Conservation (phyloP, 2,888 invertebrate species). For the Mesorhabditis sp. region DNA sequence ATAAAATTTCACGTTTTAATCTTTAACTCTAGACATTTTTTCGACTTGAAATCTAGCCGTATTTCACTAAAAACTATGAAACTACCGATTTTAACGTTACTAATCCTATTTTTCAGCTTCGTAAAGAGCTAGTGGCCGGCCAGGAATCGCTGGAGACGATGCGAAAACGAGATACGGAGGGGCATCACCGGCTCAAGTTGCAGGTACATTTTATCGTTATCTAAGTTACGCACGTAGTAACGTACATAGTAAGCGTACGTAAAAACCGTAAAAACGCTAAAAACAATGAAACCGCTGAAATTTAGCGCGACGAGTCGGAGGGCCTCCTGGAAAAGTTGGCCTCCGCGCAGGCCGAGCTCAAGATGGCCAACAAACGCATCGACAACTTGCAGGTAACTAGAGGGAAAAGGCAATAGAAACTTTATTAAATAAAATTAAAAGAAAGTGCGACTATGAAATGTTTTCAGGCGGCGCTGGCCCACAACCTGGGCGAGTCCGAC, state of each 20-base stretch:
- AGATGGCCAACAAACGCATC: conserved; percentile 81
- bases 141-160: conserved; percentile 26
- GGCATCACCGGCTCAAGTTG: conserved; percentile 18
- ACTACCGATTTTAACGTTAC: background rate
- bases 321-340: conserved; percentile 35
- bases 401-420: conserved; percentile 62
- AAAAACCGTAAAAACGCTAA: no score
- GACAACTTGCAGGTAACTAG: conserved; percentile 81
- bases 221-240: no score
- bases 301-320: conserved; percentile 26
- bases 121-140: conserved; percentile 10
- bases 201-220: background rate
- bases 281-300: no score
- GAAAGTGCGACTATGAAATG: conserved; percentile 69
- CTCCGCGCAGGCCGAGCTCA: conserved; percentile 69
- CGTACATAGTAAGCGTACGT: no score
- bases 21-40: no score
- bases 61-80: no score
- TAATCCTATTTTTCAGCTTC: background rate
- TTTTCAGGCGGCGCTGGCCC: conserved; percentile 16
- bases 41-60: no score
- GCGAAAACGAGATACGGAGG: conserved; percentile 25
- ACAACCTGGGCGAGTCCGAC: conserved; percentile 15
- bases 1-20: no score
- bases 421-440: conserved; percentile 65